Base-by-base conservation (phyloP, 2,797 vertebrate genomes). In the Myoxocephalus aenaeus region DNA sequence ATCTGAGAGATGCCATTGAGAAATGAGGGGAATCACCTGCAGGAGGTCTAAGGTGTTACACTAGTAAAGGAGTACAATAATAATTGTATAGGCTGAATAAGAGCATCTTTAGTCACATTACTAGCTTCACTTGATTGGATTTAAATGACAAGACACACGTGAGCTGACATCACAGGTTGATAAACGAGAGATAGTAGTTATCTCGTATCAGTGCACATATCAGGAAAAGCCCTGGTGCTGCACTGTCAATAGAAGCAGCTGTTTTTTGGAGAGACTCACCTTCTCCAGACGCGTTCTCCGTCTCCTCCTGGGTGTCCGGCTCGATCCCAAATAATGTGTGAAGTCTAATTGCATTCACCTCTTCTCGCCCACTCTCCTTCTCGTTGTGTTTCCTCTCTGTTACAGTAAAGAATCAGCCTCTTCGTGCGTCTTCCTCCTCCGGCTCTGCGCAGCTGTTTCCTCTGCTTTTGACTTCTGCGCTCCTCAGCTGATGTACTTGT, bases 401-500 rank as follows among this genome's bases (percentile, higher is more conserved):
- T n/a, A 9, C 7, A 59, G 59, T 71, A 38, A 2, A 38, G 1
- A 38, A 48, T 9, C 15, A 40, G 36, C 22, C 63, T 25, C 56
- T 42, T 25, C 46, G 32, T 8, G 65, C 58, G 65, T 80, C 73
- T 50, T 27, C 58, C 70, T 71, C 54, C 70, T 71, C 22, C 50
- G 50, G 13, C 29, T 51, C 20, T 32, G 10, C 69, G 65, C 77
- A 42, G 61, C 81, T 56, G 71, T 25, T 81, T 88, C 86, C 85
- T 86, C 77, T 61, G 72, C 54, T 58, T 73, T 34, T 75, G 20
- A 51, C 72, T 65, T 29, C 56, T 58, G 38, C 51, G 14, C 57
- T 70, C 44, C 42, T 56, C 88, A 85, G 84, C 80, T 88, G 76
- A 86, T 86, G 77, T 12, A 32, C 84, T 84, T 75, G 72, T 50